Base-by-base conservation (phyloP, 2,113 vertebrate species). In the Oncorhynchus gorbuscha region DNA sequence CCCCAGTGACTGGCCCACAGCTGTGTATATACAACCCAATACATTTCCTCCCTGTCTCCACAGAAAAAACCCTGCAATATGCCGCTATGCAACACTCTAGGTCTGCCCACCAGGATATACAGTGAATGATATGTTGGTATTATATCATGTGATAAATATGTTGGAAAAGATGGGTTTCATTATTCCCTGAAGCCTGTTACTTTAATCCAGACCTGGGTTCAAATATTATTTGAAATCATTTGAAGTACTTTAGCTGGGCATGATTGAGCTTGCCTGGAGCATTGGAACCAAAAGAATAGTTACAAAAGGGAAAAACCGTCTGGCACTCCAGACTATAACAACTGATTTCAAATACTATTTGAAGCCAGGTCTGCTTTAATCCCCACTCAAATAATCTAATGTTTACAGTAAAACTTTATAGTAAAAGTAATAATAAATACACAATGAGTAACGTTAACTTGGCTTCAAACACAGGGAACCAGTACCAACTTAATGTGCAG, bases 1-100 rank as follows among this genome's bases (percentile, higher is more conserved):
- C 76, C 79, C 76, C 71, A 45, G 76, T 69, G 84, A 85, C 86
- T 88, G 87, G 82, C 74, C 85, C 67, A 81, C 90, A 93, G 92
- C 91, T 92, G 92, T 91, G 90, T 91, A 79, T 88, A 89, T 84
- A 87, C 73, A 83, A 79, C 68, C 24, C 26, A 79, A 83, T 79
- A 85, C 80, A 81, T 86, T 86, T 91, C 83, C 86, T 81, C 73
- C 81, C 1, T 1, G 35, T 2, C 30, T 1, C 26, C 58, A 66
- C 32, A 48, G 22, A 30, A 85, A 75, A 73, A 30, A 30, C 22
- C 49, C 72, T 76, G 55, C 59, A 30, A 62, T 65, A 77, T 51
- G 39, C 55, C 64, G 16, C 58, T 30, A 32, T n/a, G 24, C 68
- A n/a, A 28, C 6, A 69, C 22, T 6, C 4, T 71, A 82, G 48